Evolutionary conservation across 1,140 invertebrate species (phyloP).

Genomic region (Lordiphosa mommai): DNA sequence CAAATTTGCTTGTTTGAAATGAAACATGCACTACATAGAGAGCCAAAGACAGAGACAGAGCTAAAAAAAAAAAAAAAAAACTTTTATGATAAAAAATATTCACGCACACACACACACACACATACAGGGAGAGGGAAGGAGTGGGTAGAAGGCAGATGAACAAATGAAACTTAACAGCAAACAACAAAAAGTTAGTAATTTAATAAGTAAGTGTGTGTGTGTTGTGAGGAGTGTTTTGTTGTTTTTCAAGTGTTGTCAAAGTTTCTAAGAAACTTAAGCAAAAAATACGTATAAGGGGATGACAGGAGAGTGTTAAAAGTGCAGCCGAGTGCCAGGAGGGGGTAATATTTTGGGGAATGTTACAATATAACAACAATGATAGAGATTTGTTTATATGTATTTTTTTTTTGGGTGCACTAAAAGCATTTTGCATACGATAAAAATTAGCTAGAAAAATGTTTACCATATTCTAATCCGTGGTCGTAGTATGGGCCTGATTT

Average conservation of each 20-base stretch:
- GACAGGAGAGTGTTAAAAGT: constrained; percentile 26
- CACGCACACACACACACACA: constrained; percentile 16
- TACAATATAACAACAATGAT: neutral
- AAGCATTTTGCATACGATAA: constrained; percentile 45
- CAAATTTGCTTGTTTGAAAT: constrained; percentile 45
- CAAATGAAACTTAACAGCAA: constrained; percentile 48
- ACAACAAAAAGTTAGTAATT: constrained; percentile 71
- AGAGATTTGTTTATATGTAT: neutral
- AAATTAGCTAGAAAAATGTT: constrained; percentile 81
- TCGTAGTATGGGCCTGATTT: constrained; percentile 88
- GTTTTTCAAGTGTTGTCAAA: constrained; percentile 44
- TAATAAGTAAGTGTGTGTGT: constrained; percentile 37
- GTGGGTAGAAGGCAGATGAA: constrained; percentile 11
- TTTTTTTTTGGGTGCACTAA: constrained; percentile 37
- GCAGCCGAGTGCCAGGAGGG: constrained; percentile 28
- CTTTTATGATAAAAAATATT: constrained; percentile 40
- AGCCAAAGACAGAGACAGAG: constrained; percentile 8
- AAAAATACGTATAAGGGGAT: constrained; percentile 12
- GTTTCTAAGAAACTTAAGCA: constrained; percentile 29
- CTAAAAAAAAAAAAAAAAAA: constrained; percentile 33
- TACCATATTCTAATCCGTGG: constrained; percentile 95
- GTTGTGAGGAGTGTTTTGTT: constrained; percentile 2
- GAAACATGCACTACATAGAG: constrained; percentile 53
- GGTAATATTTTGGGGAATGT: constrained; percentile 7
- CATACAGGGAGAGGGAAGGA: neutral